These are phyloP conservation scores for Diabrotica virgifera DNA, from an alignment of 1,140 invertebrate genomes.

Conservation along the genomic window DNA sequence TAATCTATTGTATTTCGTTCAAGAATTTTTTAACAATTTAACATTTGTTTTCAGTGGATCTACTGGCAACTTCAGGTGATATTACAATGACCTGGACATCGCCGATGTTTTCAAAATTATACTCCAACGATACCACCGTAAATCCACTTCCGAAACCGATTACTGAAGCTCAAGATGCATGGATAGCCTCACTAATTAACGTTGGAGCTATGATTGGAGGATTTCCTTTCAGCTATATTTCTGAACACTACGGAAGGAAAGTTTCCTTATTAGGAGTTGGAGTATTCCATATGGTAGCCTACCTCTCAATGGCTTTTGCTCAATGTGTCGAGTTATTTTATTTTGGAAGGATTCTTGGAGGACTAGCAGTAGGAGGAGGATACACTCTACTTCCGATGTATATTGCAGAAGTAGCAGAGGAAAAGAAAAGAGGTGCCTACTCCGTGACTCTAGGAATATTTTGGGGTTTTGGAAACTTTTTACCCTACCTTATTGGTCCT, in stretches of 20 bases:
- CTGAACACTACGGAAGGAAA: slow-evolving; percentile 49
- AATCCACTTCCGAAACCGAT: slow-evolving; percentile 44
- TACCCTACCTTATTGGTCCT: slow-evolving; percentile 34
- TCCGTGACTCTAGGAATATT: slow-evolving; percentile 29
- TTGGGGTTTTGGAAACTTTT: slow-evolving; percentile 32
- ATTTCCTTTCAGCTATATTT: slow-evolving; percentile 38
- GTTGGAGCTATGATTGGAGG: slow-evolving; percentile 67
- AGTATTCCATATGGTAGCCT: slow-evolving; percentile 62
- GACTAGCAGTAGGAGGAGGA: slow-evolving; percentile 64
- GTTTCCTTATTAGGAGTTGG: slow-evolving; percentile 44
- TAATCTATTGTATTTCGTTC: too few species aligned
- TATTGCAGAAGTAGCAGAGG: slow-evolving; percentile 63
- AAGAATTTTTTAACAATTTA: too few species aligned
- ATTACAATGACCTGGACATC: slow-evolving; percentile 62
- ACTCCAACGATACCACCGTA: slow-evolving; percentile 24
- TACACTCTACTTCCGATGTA: slow-evolving; percentile 63
- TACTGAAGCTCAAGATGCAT: slow-evolving; percentile 60
- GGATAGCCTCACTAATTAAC: slow-evolving; percentile 77
- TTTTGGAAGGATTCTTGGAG: slow-evolving; percentile 53
- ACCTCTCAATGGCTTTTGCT: slow-evolving; percentile 59
- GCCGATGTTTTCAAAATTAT: slow-evolving; percentile 59
- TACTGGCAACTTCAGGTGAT: slow-evolving; percentile 20
- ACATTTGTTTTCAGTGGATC: slow-evolving; percentile 11
- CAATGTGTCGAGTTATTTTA: slow-evolving; percentile 54
- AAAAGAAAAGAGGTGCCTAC: slow-evolving; percentile 59